Evolutionary conservation across 2,797 vertebrate species (phyloP), one percentile per base, ranked within the genome.

Genomic region (Poecile montanus): DNA sequence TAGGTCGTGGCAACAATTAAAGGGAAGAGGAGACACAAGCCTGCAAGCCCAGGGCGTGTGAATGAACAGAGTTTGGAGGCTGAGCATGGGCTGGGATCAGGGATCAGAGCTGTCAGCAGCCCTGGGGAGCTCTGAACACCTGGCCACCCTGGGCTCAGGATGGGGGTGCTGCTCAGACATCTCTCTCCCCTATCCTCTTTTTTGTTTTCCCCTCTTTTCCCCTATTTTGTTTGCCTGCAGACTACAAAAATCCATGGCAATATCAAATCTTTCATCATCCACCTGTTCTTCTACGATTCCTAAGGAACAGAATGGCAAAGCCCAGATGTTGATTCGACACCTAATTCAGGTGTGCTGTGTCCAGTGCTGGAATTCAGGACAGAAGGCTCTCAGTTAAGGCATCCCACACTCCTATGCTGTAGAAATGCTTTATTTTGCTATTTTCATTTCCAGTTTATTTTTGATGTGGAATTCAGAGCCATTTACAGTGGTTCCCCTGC

Each of bases 341-440:
- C 38, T 40, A 40, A 19, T 17, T 29, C 60, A 38, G 34, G 17
- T 23, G 38, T 40, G 38, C 25, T 40, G 53, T 38, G 42, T 8
- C 79, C 21, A 5, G 44, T 1, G 47, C 23, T 58, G 53, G 50
- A 48, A 48, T 18, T 58, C 11, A 8, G 20, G 47, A 8, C 9
- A 14, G 10, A 3, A 29, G 19, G n/a, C 44, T 51, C 78, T 23
- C 38, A 22, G 23, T 12, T 27, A 6, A 40, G 50, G 38, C 51
- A 30, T 36, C 66, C 57, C 47, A 30, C 5, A 1, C 22, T 34
- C 7, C 0, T 0, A 10, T 10, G 5, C 44, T 23, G 29, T 5
- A 13, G 26, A 54, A 58, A 74, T 11, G 14, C 25, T 51, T 58
- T 12, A 32, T 40, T 71, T 54, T 13, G 4, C 45, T 20, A 7